phyloP scores from a whole-genome alignment of 2,113 vertebrate species.

The Circaetus gallicus region DNA sequence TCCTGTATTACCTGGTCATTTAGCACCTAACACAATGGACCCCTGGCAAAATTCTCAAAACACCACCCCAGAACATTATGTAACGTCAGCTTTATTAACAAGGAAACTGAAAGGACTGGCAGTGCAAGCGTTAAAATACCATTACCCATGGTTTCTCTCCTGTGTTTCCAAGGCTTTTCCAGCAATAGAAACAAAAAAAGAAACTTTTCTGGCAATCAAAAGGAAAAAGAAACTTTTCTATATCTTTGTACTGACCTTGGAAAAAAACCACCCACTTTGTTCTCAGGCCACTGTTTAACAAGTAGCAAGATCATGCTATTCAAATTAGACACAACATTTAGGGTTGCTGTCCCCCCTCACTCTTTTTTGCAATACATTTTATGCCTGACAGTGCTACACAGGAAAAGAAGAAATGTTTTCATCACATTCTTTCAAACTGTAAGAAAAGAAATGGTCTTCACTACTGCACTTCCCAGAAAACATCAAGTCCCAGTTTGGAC shows the following conservation, averaged over 20 bases:
- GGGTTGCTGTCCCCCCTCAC: background rate
- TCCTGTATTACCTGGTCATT: background rate
- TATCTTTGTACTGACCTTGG: background rate
- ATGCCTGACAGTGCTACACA: background rate
- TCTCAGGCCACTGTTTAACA: background rate
- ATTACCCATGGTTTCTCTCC: background rate
- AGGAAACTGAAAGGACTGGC: background rate
- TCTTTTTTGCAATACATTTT: background rate
- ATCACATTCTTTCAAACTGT: background rate
- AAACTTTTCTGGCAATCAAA: background rate
- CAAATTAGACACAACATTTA: background rate
- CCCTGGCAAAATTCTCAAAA: background rate
- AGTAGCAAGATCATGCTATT: background rate
- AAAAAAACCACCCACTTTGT: constrained; percentile 15
- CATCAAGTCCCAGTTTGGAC: background rate
- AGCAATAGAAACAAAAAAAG: background rate
- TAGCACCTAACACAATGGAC: background rate
- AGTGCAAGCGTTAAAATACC: background rate
- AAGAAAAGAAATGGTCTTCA: background rate
- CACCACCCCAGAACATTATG: background rate
- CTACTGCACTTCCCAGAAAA: background rate
- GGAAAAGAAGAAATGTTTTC: background rate
- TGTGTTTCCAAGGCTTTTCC: background rate
- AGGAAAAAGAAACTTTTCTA: background rate
- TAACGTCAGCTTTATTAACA: background rate